Conservation (phyloP, 2,113 vertebrate genomes). For the Dolichotis patagonum region DNA sequence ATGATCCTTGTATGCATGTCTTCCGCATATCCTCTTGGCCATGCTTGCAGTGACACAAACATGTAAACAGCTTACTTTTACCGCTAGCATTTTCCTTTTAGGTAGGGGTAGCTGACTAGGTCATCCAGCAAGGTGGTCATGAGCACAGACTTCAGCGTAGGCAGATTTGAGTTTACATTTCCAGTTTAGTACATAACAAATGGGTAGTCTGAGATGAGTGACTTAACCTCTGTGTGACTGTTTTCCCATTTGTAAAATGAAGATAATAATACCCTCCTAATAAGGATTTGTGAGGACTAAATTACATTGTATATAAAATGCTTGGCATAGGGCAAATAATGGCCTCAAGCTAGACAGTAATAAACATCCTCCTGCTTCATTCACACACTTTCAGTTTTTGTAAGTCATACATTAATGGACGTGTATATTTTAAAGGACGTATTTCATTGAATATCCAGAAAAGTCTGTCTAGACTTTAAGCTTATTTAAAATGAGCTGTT, state of each 20-base stretch:
- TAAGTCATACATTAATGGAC: slow-evolving; percentile 52
- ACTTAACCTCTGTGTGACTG: slow-evolving; percentile 72
- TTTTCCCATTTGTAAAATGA: slow-evolving; percentile 71
- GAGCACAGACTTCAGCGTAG: neutral
- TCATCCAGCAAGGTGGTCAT: neutral
- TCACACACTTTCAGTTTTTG: slow-evolving; percentile 42
- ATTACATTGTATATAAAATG: slow-evolving; percentile 74
- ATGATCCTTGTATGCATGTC: neutral
- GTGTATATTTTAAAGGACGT: slow-evolving; percentile 12
- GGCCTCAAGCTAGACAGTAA: slow-evolving; percentile 56
- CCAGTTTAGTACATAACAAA: neutral
- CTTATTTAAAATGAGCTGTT: slow-evolving; percentile 63
- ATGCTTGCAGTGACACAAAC: neutral
- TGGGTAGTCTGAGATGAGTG: slow-evolving; percentile 25
- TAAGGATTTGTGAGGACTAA: slow-evolving; percentile 66
- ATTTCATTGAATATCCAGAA: slow-evolving; percentile 53
- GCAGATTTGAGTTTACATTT: slow-evolving; percentile 17
- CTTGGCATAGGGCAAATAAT: slow-evolving; percentile 69
- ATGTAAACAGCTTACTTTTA: neutral
- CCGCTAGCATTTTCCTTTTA: neutral
- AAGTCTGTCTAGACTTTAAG: neutral
- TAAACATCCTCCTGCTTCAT: slow-evolving; percentile 60
- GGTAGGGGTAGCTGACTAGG: neutral
- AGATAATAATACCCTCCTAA: slow-evolving; percentile 74
- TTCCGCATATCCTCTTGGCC: neutral